Conservation (phyloP, 2,113 vertebrate species). For the Halcyon senegalensis region DNA sequence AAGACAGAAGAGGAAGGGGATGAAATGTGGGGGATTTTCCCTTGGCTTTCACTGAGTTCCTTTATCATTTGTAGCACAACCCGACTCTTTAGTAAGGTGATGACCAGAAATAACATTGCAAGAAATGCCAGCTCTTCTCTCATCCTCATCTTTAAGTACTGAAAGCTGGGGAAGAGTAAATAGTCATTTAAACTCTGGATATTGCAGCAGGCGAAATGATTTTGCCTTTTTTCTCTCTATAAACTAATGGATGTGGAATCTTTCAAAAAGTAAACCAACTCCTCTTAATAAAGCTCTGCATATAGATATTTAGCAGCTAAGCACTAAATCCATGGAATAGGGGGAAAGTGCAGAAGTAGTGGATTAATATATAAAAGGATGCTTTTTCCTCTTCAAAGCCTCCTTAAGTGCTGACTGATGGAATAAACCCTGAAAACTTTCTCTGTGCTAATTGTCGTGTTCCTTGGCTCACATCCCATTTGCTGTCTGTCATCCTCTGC, state of each 20-base stretch:
- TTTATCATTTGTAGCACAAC: constrained; percentile 25
- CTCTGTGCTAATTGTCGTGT: constrained; percentile 61
- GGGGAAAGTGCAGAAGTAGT: constrained; percentile 48
- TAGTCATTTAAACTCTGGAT: neutral
- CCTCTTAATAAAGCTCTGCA: constrained; percentile 59
- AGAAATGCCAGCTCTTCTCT: neutral
- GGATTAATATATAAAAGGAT: constrained; percentile 68
- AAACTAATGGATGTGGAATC: constrained; percentile 54
- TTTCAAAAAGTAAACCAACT: constrained; percentile 59
- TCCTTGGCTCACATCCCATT: constrained; percentile 56
- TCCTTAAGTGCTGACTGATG: constrained; percentile 69
- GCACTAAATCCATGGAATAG: constrained; percentile 58
- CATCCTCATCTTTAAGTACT: constrained; percentile 1
- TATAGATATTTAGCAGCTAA: constrained; percentile 62
- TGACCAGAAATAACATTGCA: neutral
- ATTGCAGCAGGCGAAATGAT: neutral
- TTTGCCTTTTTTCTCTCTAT: constrained; percentile 29
- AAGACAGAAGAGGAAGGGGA: neutral
- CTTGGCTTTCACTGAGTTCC: neutral
- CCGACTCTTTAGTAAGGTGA: neutral
- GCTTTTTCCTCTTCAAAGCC: constrained; percentile 62
- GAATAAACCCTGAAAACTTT: constrained; percentile 71
- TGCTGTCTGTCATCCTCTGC: constrained; percentile 28
- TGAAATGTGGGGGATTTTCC: neutral
- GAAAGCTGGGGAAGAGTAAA: constrained; percentile 21